phyloP scores from a whole-genome alignment of 2,113 vertebrate species.

The Lophius piscatorius region DNA sequence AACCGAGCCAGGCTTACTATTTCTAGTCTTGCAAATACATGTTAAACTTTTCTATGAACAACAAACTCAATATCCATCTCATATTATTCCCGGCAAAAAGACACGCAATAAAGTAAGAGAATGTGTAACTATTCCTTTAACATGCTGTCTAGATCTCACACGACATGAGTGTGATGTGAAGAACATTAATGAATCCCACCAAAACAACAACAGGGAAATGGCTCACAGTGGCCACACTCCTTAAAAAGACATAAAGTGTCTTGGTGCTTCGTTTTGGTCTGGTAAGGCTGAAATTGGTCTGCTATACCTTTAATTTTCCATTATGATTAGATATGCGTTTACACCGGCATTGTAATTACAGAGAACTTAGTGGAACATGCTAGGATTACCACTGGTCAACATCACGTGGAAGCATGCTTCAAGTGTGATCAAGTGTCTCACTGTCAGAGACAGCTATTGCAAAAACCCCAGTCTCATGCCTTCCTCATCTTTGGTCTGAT shows the following conservation, averaged over 20 bases:
- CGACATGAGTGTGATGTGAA: not conserved
- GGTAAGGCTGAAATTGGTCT: not conserved
- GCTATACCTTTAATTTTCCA: not conserved
- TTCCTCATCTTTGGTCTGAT: not conserved
- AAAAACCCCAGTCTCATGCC: not conserved
- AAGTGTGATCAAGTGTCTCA: conserved; percentile 5
- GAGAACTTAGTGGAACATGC: conserved; percentile 47
- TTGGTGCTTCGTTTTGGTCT: conserved; percentile 5
- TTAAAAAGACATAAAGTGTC: conserved; percentile 12
- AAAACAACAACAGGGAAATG: not conserved
- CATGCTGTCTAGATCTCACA: not conserved
- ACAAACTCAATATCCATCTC: too few species aligned
- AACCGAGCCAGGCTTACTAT: too few species aligned
- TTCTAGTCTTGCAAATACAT: too few species aligned
- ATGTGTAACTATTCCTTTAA: not conserved
- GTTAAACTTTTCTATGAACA: too few species aligned
- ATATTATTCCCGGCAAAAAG: too few species aligned
- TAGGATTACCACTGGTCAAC: conserved; percentile 3
- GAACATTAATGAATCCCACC: not conserved
- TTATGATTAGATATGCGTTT: conserved; percentile 3
- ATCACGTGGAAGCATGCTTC: conserved; percentile 50
- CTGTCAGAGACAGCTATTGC: not conserved
- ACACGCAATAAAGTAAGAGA: too few species aligned
- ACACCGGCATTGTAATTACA: conserved; percentile 8
- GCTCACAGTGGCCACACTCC: not conserved